A percentile compares a stretch with the other conserved stretches of the same genome.
phyloP scores from a whole-genome alignment of 1,140 invertebrate species.

The Conus ventricosus region DNA sequence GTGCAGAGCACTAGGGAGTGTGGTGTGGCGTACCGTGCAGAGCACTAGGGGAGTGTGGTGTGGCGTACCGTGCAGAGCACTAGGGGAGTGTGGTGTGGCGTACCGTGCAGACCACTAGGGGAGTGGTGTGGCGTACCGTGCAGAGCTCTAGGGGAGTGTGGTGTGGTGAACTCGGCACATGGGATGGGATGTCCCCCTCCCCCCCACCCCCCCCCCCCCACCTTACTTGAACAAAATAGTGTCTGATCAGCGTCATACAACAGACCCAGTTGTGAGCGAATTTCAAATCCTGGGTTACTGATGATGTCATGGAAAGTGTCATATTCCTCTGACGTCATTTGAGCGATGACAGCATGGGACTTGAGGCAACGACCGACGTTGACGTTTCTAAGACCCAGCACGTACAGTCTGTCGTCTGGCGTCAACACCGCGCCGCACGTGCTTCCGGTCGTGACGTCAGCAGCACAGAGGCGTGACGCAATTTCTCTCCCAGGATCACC shows the following conservation, averaged over 20 bases:
- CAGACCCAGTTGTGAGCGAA: slow-evolving; percentile 44
- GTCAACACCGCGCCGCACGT: slow-evolving; percentile 32
- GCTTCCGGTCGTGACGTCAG: slow-evolving; percentile 51
- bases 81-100: no score
- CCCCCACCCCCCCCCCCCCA: no score
- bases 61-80: no score
- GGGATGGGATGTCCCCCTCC: no score
- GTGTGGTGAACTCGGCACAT: no score
- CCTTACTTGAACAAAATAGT: no score
- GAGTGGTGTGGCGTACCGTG: no score
- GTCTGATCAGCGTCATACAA: background rate
- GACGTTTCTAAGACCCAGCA: slow-evolving; percentile 49
- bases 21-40: no score
- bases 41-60: no score
- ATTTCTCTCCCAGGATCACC: slow-evolving; percentile 47
- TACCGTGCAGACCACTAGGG: no score
- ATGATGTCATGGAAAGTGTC: slow-evolving; percentile 51
- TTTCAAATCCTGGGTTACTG: slow-evolving; percentile 45
- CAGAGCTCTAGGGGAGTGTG: no score
- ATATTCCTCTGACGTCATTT: slow-evolving; percentile 55
- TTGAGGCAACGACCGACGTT: slow-evolving; percentile 55
- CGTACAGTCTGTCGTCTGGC: slow-evolving; percentile 58
- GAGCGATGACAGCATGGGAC: slow-evolving; percentile 48
- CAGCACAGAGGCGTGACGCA: slow-evolving; percentile 52
- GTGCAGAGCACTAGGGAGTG: no score